A percentile compares a stretch with the other conserved stretches of the same genome.
Conservation (phyloP, 2,888 invertebrate species). For the Alentia gelatinosa region DNA sequence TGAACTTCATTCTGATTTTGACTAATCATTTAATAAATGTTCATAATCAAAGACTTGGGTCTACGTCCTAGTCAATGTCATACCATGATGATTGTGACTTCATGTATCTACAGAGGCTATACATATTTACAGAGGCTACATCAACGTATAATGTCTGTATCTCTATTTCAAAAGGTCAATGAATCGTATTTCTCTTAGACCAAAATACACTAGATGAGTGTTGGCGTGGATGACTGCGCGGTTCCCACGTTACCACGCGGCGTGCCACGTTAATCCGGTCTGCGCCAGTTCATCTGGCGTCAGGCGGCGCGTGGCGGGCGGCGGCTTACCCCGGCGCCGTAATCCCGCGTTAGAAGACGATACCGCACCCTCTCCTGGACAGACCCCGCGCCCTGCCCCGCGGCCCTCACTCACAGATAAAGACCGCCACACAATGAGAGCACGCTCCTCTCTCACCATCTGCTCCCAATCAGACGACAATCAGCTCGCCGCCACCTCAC, state of each 20-base stretch:
- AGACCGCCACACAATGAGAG: background rate
- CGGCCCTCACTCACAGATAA: background rate
- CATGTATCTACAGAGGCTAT: too few relatives aligned
- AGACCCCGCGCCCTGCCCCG: background rate
- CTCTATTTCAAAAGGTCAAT: too few relatives aligned
- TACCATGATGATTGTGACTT: too few relatives aligned
- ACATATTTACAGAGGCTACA: too few relatives aligned
- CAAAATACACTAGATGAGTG: too few relatives aligned
- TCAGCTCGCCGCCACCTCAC: background rate
- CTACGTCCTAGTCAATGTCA: too few relatives aligned
- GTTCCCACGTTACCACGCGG: background rate
- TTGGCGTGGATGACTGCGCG: too few relatives aligned
- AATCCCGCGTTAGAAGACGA: constrained; percentile 9
- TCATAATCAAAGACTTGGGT: too few relatives aligned
- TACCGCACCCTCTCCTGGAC: background rate
- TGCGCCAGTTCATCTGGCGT: background rate
- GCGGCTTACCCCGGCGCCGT: background rate
- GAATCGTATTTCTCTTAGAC: too few relatives aligned
- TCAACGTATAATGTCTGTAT: too few relatives aligned
- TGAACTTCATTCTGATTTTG: too few relatives aligned
- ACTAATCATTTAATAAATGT: too few relatives aligned
- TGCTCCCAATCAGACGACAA: constrained; percentile 33
- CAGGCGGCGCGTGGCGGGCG: background rate
- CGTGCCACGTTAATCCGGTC: background rate
- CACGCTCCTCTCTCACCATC: background rate